These are phyloP conservation scores for Cryptomyrus ogoouensis DNA, from an alignment of 2,113 vertebrate genomes.

Conservation along the genomic window DNA sequence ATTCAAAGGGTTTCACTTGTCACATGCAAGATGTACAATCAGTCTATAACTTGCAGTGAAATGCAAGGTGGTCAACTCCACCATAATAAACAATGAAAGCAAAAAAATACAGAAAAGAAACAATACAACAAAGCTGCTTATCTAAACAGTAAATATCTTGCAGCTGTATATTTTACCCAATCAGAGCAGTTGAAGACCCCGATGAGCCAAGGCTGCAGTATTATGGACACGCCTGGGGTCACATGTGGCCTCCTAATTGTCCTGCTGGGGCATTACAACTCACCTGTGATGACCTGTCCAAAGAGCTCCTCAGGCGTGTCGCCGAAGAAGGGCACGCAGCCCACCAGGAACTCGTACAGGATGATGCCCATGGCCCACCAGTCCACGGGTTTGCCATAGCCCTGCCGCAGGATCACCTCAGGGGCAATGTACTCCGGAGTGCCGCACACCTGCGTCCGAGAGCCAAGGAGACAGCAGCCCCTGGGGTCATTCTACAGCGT, in stretches of 20 bases:
- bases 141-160: not conserved
- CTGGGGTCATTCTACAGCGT: not conserved
- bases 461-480: not conserved
- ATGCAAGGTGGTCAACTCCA: not conserved
- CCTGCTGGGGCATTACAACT: slow-evolving; percentile 13
- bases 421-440: slow-evolving; percentile 95
- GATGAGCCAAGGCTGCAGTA: not conserved
- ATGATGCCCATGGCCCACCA: slow-evolving; percentile 98
- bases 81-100: not conserved
- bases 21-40: not conserved
- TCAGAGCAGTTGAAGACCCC: not conserved
- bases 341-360: slow-evolving; percentile 89
- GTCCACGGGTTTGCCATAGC: slow-evolving; percentile 89
- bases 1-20: not conserved
- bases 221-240: not conserved
- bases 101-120: not conserved
- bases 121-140: not conserved
- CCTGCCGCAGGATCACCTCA: slow-evolving; percentile 88
- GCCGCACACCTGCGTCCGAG: slow-evolving; percentile 73
- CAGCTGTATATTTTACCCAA: not conserved
- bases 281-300: slow-evolving; percentile 88
- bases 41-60: not conserved
- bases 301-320: slow-evolving; percentile 91
- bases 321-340: slow-evolving; percentile 87
- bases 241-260: not conserved